Conservation (phyloP, 1,140 invertebrate species). For the Hycleus phaleratus region DNA sequence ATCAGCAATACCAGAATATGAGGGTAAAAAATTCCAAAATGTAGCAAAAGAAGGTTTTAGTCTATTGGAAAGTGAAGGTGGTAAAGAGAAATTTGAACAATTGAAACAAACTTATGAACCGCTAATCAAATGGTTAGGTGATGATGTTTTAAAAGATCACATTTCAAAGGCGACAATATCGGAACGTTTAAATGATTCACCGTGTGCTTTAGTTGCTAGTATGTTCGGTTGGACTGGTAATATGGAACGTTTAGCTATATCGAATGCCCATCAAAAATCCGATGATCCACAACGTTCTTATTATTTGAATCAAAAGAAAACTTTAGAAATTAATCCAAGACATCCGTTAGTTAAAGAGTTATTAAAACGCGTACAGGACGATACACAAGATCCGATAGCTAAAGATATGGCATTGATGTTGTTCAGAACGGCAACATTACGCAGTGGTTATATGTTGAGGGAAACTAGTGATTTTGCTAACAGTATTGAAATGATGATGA, state of each 20-base stretch:
- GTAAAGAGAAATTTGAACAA: constrained; percentile 75
- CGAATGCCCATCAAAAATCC: constrained; percentile 94
- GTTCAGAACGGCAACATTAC: constrained; percentile 87
- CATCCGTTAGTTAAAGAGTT: constrained; percentile 94
- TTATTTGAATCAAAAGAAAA: constrained; percentile 96
- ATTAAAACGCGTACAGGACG: constrained; percentile 70
- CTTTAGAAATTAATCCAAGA: constrained; percentile 93
- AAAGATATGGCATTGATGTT: constrained; percentile 86
- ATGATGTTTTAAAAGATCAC: constrained; percentile 77
- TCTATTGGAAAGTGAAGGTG: constrained; percentile 74
- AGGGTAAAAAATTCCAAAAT: constrained; percentile 99
- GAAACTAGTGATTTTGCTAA: constrained; percentile 83
- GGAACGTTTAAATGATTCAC: constrained; percentile 84
- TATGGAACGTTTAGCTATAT: constrained; percentile 94
- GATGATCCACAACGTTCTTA: constrained; percentile 87
- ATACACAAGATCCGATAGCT: constrained; percentile 71
- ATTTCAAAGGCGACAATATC: constrained; percentile 81
- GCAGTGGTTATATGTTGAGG: constrained; percentile 79
- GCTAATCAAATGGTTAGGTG: constrained; percentile 83
- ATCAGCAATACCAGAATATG: constrained; percentile 95
- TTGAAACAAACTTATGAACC: constrained; percentile 82
- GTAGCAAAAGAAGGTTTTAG: constrained; percentile 97
- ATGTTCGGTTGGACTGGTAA: constrained; percentile 98
- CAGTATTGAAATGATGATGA: constrained; percentile 80
- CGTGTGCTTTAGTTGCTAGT: constrained; percentile 93